Evolutionary conservation across 2,113 vertebrate species (phyloP).

Genomic region (Gulo gulo): DNA sequence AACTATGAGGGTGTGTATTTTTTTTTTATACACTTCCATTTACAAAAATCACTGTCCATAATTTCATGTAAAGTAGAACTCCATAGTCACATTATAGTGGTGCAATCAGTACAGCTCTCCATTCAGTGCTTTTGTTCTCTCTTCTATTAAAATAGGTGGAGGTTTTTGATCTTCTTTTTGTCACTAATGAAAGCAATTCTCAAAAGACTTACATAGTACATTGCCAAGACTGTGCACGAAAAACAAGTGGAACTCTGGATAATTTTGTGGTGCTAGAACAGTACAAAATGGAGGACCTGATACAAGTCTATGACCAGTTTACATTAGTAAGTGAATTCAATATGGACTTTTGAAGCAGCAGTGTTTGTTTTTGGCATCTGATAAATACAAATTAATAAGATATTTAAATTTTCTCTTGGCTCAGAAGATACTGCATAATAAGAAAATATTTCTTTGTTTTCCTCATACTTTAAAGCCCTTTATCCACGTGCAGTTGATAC

Average conservation of each 20-base stretch:
- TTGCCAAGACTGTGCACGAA: slow-evolving; percentile 95
- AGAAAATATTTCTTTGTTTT: neutral
- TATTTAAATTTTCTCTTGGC: neutral
- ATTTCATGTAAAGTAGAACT: neutral
- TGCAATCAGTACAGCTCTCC: neutral
- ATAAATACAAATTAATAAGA: neutral
- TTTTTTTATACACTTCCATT: neutral
- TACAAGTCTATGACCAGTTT: slow-evolving; percentile 97
- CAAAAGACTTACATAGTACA: slow-evolving; percentile 93
- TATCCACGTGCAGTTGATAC: neutral
- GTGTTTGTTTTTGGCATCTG: neutral
- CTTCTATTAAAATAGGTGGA: slow-evolving; percentile 87
- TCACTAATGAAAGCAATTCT: slow-evolving; percentile 94
- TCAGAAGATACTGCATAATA: fast-evolving
- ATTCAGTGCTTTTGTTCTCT: neutral
- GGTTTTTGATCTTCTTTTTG: slow-evolving; percentile 96
- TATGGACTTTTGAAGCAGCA: slow-evolving; percentile 72
- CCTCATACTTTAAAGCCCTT: neutral
- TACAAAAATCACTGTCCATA: neutral
- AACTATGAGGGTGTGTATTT: too few species aligned
- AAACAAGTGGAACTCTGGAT: slow-evolving; percentile 91
- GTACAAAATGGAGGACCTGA: slow-evolving; percentile 95
- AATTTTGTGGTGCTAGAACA: slow-evolving; percentile 97
- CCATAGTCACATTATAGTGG: neutral
- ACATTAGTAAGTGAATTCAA: slow-evolving; percentile 91